Evolutionary conservation across 2,888 invertebrate genomes (phyloP), one percentile per base, ranked within the genome.

Genomic region (Bedellia somnulentella): DNA sequence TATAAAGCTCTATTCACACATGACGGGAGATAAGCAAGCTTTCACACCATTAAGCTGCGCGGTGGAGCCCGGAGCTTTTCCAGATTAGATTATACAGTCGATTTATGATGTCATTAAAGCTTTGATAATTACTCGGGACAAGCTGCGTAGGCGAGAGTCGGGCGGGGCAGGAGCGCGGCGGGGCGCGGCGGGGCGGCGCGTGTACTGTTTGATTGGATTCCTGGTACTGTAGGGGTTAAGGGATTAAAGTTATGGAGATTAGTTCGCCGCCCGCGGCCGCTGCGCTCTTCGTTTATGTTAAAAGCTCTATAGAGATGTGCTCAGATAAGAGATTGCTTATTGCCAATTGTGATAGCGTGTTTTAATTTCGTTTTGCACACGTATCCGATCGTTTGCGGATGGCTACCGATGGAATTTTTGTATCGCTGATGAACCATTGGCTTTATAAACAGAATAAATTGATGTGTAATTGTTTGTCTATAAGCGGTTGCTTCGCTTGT

Each of bases 81-180:
- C 76, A 77, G 77, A 77, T 77, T 77, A 77, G 77, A 77, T 77
- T 77, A 77, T 76, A 75, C 73, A 73, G 66, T 70, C 70, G 76
- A 77, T 77, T 77, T 77, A 77, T 77, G 75, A 66, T 53, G 76
- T 76, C 75, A 77, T 77, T 77, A 77, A 75, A 76, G 76, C 77
- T 73, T 71, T 76, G 77, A 77, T 77, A 77, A 77, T 77, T 77
- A 77, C 76, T 75, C 73, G 76, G 75, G 76, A 75, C 76, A 75
- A 70, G 66, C 76, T 75, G 76, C 63, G 73, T 73, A 67, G 70
- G 70, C 63, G 63, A 63, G 52, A 49, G 47, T 56, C 57, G 57
- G 47, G 45, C 42, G 41, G 46, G 46, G 44, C 39, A 40, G 37
- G 35, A 35, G n/a, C n/a, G n/a, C n/a, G 33, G 38, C 35, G 47